These are phyloP conservation scores for Xenentodon cancila DNA, from an alignment of 2,797 vertebrate species.

Conservation along the genomic window DNA sequence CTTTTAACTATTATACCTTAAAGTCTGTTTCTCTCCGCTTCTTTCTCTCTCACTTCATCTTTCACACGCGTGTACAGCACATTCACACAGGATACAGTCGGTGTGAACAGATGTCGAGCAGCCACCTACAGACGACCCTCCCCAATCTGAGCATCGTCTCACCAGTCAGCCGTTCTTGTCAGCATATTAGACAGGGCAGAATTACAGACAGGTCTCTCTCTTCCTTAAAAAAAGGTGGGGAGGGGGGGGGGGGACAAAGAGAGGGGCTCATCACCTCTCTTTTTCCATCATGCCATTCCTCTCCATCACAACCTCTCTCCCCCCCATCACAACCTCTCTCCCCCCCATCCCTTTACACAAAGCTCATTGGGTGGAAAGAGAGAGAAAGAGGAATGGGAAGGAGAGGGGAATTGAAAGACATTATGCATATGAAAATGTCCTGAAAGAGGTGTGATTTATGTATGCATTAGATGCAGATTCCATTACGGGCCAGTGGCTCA, in stretches of 20 bases:
- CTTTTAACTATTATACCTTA: slow-evolving; percentile 44
- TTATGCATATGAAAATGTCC: slow-evolving; percentile 99
- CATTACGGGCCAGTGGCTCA: slow-evolving; percentile 98
- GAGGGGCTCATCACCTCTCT: slow-evolving; percentile 65
- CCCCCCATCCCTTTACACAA: slow-evolving; percentile 49
- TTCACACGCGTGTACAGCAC: slow-evolving; percentile 10
- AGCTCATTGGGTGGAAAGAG: slow-evolving; percentile 89
- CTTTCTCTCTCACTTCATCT: slow-evolving; percentile 6
- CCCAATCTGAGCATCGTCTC: slow-evolving; percentile 88
- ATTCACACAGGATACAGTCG: slow-evolving; percentile 67
- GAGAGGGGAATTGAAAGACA: slow-evolving; percentile 84
- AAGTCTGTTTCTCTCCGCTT: slow-evolving; percentile 11
- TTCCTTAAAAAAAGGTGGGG: slow-evolving; percentile 45
- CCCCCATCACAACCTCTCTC: slow-evolving; percentile 19
- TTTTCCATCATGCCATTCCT: slow-evolving; percentile 48
- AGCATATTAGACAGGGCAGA: slow-evolving; percentile 95
- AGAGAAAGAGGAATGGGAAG: slow-evolving; percentile 84
- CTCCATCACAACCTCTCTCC: slow-evolving; percentile 30
- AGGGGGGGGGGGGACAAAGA: slow-evolving; percentile 81
- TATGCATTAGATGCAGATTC: slow-evolving; percentile 99
- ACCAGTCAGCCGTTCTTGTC: slow-evolving; percentile 80
- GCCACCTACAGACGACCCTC: slow-evolving; percentile 87
- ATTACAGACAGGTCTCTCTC: slow-evolving; percentile 90
- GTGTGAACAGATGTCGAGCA: slow-evolving; percentile 90
- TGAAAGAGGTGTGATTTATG: slow-evolving; percentile 99